Evolutionary conservation across 2,888 invertebrate genomes (phyloP).

Genomic region (Piscicola geometra): DNA sequence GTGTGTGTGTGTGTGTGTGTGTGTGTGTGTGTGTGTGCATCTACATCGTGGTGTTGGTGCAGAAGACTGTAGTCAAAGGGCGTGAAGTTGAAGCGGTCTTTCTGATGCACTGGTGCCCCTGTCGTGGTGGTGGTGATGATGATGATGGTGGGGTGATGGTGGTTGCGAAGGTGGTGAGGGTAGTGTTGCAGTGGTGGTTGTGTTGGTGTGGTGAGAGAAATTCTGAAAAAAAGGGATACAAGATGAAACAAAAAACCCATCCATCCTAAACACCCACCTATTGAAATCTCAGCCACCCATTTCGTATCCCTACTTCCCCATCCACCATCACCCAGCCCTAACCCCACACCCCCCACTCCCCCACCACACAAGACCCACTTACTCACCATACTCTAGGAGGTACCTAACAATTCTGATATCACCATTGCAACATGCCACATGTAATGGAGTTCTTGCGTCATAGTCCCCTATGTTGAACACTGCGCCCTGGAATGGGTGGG

Average conservation of each 20-base stretch:
- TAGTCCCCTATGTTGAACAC: slow-evolving; percentile 20
- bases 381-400: neutral
- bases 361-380: neutral
- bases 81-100: slow-evolving; percentile 60
- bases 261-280: no score
- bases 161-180: slow-evolving; percentile 75
- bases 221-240: no score
- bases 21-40: no score
- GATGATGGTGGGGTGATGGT: slow-evolving; percentile 66
- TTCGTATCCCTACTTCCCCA: slow-evolving; percentile 30
- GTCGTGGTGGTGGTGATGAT: slow-evolving; percentile 70
- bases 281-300: no score
- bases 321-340: slow-evolving; percentile 27
- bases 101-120: slow-evolving; percentile 77
- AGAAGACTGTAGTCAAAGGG: slow-evolving; percentile 65
- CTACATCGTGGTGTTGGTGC: slow-evolving; percentile 51
- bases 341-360: no score
- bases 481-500: neutral
- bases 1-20: no score
- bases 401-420: slow-evolving; percentile 16
- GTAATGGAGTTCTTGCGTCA: slow-evolving; percentile 10
- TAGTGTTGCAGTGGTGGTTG: slow-evolving; percentile 65
- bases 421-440: slow-evolving; percentile 54
- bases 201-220: slow-evolving; percentile 10
- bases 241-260: no score